Base-by-base conservation (phyloP, 2,797 vertebrate genomes). In the Myripristis murdjan region DNA sequence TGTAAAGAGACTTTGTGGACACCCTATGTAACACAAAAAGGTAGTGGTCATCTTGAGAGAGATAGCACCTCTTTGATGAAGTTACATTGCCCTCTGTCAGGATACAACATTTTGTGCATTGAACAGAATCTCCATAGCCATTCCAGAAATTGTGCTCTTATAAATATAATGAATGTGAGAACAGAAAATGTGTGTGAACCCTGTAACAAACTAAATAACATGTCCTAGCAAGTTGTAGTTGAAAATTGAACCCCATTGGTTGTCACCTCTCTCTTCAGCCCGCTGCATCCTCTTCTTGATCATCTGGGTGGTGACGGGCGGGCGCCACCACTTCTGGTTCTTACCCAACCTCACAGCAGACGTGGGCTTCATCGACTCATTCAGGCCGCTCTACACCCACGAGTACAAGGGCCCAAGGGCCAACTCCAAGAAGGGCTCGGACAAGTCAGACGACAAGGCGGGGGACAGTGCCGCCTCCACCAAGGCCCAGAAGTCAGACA, bases 271-370 rank as follows among this genome's bases (percentile, higher is more conserved):
- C 58, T 89, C 54, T 71, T 43, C 91, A 99, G 98, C 98, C 73
- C 97, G 98, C 53, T 99, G 98, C 85, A 99, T 99, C 88, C 95
- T 99, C 1, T 99, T 99, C 94, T 95, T 99, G 12, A 91, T 99
- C 87, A 99, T 99, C 90, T 99, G 98, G 98, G 80, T 99, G 70
- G 96, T 99, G 89, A 99, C 98, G 1, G 97, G 96, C 24, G 98
- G 98, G 59, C 97, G 98, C 22, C 98, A 99, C 87, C 98, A 99
- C 93, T 99, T 99, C 93, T 99, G 98, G 98, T 98, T 99, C 94
- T 94, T 99, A 76, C 98, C 98, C 46, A 99, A 99, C 82, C 93
- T 99, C 64, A 99, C 98, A 0, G 98, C 98, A 0, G 98, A 99
- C 0, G 98, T 99, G 23, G 98, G 98, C 75, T 99, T 99, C 93